Percentiles rank a stretch among this genome's conserved stretches.
These are phyloP conservation scores for Trissolcus japonicus DNA, from an alignment of 2,888 invertebrate species.

Conservation along the genomic window DNA sequence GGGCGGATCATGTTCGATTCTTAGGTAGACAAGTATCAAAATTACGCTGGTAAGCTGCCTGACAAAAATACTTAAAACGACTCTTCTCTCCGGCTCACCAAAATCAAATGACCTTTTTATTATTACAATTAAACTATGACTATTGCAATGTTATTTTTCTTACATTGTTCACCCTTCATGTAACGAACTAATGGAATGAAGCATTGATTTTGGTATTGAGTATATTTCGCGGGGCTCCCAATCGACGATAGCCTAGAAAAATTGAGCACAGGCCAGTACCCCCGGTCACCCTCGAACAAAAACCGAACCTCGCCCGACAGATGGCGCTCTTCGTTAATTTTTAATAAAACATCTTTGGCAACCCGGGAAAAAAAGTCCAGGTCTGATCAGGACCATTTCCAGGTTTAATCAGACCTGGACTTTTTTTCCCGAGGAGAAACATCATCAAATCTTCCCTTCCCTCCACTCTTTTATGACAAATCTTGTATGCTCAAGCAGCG, in stretches of 20 bases:
- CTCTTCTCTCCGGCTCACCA: not conserved
- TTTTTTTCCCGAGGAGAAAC: no score
- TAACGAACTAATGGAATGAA: constrained; percentile 30
- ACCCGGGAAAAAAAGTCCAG: no score
- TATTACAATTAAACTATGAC: constrained; percentile 33
- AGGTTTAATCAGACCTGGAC: no score
- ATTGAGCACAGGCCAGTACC: no score
- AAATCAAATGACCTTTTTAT: constrained; percentile 9
- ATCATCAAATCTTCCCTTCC: no score
- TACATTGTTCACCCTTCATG: not conserved
- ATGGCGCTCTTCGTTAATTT: no score
- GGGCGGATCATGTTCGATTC: constrained; percentile 48
- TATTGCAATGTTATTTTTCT: constrained; percentile 23
- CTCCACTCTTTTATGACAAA: not conserved
- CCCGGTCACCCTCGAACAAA: no score
- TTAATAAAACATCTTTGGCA: no score
- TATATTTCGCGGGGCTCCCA: constrained; percentile 25
- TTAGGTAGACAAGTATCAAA: constrained; percentile 50
- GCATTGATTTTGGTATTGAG: constrained; percentile 51
- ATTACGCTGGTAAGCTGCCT: constrained; percentile 44
- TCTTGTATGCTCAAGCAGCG: not conserved
- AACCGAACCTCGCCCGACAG: no score
- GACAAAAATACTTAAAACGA: constrained; percentile 44
- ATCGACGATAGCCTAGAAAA: no score
- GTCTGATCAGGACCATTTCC: no score